Evolutionary conservation across 2,888 invertebrate genomes (phyloP).

Genomic region (Steinernema carpocapsae): DNA sequence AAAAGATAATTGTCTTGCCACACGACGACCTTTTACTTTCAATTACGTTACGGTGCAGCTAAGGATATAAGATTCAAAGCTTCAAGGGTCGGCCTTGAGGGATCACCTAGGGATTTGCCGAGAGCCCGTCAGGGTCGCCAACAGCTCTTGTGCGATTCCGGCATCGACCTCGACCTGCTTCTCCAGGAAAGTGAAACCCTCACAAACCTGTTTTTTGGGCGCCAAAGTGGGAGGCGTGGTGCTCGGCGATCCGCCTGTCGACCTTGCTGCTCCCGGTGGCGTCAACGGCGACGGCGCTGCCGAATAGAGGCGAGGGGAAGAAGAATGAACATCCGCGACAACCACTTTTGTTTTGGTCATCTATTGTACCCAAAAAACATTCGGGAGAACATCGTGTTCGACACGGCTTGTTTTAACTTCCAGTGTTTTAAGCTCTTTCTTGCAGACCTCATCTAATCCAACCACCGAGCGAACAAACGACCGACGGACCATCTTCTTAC

Average conservation of each 20-base stretch:
- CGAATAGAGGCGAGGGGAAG: conserved; percentile 8
- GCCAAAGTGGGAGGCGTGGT: conserved; percentile 23
- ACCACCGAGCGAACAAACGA: not conserved
- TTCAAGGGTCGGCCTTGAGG: conserved; percentile 13
- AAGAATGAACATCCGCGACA: not conserved
- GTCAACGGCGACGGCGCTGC: conserved; percentile 15
- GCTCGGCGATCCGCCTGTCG: conserved; percentile 18
- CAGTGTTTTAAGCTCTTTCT: not conserved
- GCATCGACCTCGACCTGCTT: conserved; percentile 33
- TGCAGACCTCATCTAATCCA: conserved; percentile 18
- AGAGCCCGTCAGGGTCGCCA: conserved; percentile 5
- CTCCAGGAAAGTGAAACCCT: conserved; percentile 32
- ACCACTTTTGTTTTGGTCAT: conserved; percentile 7
- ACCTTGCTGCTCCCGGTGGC: conserved; percentile 30
- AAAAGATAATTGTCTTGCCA: conserved; percentile 25
- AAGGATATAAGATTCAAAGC: not conserved
- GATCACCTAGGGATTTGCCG: not conserved
- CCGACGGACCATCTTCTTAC: conserved; percentile 18
- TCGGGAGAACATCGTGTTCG: no score
- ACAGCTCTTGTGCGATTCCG: not conserved
- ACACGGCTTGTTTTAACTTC: not conserved
- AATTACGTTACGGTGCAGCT: not conserved
- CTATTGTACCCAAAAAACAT: no score
- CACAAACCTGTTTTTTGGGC: conserved; percentile 18
- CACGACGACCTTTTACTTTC: not conserved